Evolutionary conservation across 2,888 invertebrate genomes (phyloP), one percentile per base, ranked within the genome.

Genomic region (Xylota segnis): DNA sequence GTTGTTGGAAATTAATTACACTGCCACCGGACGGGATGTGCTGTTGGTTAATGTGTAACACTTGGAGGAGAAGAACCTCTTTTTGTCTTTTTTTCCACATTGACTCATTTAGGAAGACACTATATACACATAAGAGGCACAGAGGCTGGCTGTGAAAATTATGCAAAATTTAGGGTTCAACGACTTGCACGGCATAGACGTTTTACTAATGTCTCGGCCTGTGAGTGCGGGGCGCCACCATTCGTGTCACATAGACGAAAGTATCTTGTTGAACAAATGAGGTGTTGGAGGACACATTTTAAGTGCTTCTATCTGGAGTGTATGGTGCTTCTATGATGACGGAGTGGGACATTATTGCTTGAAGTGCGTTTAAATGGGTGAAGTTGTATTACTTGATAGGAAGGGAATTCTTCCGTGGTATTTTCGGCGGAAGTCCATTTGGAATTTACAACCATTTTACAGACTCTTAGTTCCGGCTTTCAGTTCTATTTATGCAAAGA

Each of bases 101-200:
- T 79, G 79, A 74, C 58, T 79, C 74, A 74, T 79, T 71, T 74
- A 54, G 40, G 29, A 37, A 59, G 47, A 54, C 37, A 81, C 43
- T 61, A 40, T 27, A 45, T 52, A 32, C 50, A 40, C 61, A n/a
- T n/a, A n/a, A n/a, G n/a, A n/a, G n/a, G n/a, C 7, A 56, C 12
- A 18, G 14, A 10, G 5, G 16, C 54, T 56, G 7, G 37, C 71
- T 56, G 76, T 34, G 66, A 54, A 86, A 86, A 82, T 86, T 86
- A 86, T 86, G 84, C 76, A 86, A 86, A 86, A 71, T 82, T 18
- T 71, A 71, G 82, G 54, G 84, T 86, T 86, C 84, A 86, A 86
- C 75, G 84, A 71, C 81, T 76, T 40, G 50, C 54, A 68, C 47
- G 79, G 74, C 68, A 63, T 23, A 63, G 45, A 50, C 50, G 29